Evolutionary conservation across 1,140 invertebrate species (phyloP), one percentile per base, ranked within the genome.

Genomic region (Drepana arcuata): DNA sequence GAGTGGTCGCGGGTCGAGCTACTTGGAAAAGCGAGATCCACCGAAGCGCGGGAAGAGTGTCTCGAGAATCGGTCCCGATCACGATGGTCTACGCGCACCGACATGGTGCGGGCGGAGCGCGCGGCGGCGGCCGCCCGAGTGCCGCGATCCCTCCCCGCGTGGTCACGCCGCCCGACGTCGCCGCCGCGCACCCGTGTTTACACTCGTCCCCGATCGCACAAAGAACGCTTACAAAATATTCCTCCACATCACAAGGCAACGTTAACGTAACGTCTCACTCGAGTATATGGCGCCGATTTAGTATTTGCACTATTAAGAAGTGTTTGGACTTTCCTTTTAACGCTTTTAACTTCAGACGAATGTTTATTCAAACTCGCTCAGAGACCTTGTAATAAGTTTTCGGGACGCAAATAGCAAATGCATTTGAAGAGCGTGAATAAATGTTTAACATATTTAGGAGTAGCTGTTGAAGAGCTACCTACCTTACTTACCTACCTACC

Each of bases 1-100:
- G 73, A 78, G 41, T 81, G 77, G 21, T 78, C 77, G 6, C 73
- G 57, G 23, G 63, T 59, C 5, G 77, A 77, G 13, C 68, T 59
- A 36, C 73, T 71, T 15, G 77, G 73, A 31, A 67, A 81, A 12
- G 72, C 70, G 11, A 78, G 54, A 39, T 81, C 77, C 12, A 79
- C 77, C 9, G 73, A 78, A 57, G 78, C 74, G 62, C 74, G 74
- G 45, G 78, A 82, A 57, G 73, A 74, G 47, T 77, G 68, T 52
- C 75, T 44, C 41, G 73, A 69, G 48, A 81, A 77, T 37, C 74
- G 68, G 41, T 79, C 73, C 38, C 73, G 73, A 47, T 78, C 73
- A 44, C 71, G 71, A 12, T 69, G 68, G 30, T 74, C 71, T 32
- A 62, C 63, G 41, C 73, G 73, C 44, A 77, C 73, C 43, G 77